Evolutionary conservation across 2,888 invertebrate species (phyloP).

Genomic region (Epistrophe eligans): DNA sequence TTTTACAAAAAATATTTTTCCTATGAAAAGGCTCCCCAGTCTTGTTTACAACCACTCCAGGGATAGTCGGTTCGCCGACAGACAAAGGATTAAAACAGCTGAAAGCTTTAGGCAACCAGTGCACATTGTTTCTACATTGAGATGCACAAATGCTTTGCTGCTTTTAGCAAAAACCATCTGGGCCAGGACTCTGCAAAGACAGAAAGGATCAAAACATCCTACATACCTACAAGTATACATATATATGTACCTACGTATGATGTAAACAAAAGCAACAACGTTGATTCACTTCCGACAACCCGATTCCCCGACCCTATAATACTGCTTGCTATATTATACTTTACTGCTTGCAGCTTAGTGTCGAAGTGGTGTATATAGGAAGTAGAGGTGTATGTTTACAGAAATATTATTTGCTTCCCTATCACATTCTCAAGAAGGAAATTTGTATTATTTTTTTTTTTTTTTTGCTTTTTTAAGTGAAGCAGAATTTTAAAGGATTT

Average conservation of each 20-base stretch:
- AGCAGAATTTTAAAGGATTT: constrained; percentile 30
- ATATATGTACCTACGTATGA: not conserved
- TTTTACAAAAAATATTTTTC: constrained; percentile 24
- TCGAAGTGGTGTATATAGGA: not conserved
- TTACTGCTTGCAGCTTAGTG: constrained; percentile 34
- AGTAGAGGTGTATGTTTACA: constrained; percentile 2
- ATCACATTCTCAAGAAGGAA: constrained; percentile 36
- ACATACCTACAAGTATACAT: not conserved
- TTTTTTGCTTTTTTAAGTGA: too few species aligned
- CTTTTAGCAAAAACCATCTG: constrained; percentile 52
- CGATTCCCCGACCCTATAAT: not conserved
- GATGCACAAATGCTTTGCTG: constrained; percentile 56
- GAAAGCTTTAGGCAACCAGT: constrained; percentile 59
- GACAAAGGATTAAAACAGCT: constrained; percentile 68
- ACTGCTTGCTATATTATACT: not conserved
- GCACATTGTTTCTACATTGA: constrained; percentile 51
- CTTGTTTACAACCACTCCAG: constrained; percentile 67
- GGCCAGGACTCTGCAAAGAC: constrained; percentile 9
- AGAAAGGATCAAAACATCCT: constrained; percentile 15
- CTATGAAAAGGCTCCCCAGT: constrained; percentile 39
- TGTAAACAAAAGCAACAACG: constrained; percentile 24
- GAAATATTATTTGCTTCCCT: constrained; percentile 18
- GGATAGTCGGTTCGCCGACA: constrained; percentile 55
- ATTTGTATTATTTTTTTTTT: constrained; percentile 9
- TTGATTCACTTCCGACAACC: constrained; percentile 13